These are phyloP conservation scores for Hylia prasina DNA, from an alignment of 2,113 vertebrate genomes.

Conservation along the genomic window DNA sequence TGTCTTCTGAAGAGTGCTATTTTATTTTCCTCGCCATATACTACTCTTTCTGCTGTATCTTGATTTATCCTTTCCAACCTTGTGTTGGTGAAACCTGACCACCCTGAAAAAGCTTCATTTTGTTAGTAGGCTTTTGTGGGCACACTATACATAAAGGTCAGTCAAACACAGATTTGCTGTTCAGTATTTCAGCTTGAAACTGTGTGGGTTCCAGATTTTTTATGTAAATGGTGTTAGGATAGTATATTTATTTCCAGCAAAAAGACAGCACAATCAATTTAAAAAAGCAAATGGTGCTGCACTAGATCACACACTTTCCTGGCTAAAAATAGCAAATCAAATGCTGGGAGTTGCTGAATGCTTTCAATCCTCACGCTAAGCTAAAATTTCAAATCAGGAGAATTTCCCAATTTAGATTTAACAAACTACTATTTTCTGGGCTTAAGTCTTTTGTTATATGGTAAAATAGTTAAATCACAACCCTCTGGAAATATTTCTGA, in stretches of 20 bases:
- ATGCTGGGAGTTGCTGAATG: not conserved
- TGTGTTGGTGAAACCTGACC: constrained; percentile 10
- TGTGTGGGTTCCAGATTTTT: constrained; percentile 28
- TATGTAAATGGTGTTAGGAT: constrained; percentile 51
- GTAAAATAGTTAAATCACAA: not conserved
- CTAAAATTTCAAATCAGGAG: not conserved
- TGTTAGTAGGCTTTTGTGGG: constrained; percentile 5
- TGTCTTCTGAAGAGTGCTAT: not conserved
- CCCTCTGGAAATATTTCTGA: not conserved
- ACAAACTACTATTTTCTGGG: not conserved
- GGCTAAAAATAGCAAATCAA: constrained; percentile 41
- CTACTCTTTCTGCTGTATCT: not conserved
- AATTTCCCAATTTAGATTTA: not conserved
- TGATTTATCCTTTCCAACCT: constrained; percentile 43
- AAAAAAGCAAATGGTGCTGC: constrained; percentile 28
- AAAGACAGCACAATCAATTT: constrained; percentile 17
- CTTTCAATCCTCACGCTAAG: not conserved
- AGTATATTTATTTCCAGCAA: constrained; percentile 49
- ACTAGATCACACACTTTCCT: not conserved
- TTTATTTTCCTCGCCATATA: not conserved
- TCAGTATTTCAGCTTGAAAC: constrained; percentile 42
- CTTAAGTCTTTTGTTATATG: not conserved
- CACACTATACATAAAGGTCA: constrained; percentile 2
- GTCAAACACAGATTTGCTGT: constrained; percentile 43
- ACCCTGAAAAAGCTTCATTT: constrained; percentile 41